A percentile compares a stretch with the other conserved stretches of the same genome.
Conservation (phyloP, 2,797 vertebrate genomes). For the Cephalopachus bancanus region DNA sequence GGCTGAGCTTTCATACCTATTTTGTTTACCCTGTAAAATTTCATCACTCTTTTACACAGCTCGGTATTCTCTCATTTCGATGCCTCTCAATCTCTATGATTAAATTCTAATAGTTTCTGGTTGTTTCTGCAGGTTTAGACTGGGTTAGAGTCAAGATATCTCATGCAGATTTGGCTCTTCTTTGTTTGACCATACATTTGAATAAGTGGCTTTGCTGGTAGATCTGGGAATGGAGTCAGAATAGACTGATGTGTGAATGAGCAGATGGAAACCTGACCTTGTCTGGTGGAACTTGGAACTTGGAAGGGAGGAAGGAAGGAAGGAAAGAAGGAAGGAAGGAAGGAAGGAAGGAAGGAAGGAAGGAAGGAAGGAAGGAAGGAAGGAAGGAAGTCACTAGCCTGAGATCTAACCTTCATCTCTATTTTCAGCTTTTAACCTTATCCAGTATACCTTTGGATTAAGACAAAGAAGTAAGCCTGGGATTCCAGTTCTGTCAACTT, state of each 20-base stretch:
- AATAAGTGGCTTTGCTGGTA: conserved; percentile 10
- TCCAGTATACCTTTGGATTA: not conserved
- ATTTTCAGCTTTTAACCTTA: conserved; percentile 10
- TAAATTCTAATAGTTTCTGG: conserved; percentile 40
- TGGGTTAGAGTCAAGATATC: conserved; percentile 34
- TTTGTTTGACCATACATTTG: conserved; percentile 32
- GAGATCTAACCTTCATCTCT: not conserved
- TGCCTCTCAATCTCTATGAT: conserved; percentile 19
- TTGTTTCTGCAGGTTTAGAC: conserved; percentile 40
- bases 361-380: too few species aligned
- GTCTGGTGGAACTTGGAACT: not conserved
- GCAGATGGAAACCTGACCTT: conserved; percentile 36
- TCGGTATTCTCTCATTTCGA: conserved; percentile 54
- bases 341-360: too few species aligned
- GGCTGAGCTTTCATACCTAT: conserved; percentile 38
- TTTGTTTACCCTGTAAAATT: conserved; percentile 53
- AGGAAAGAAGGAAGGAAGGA: too few species aligned
- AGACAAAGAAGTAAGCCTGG: not conserved
- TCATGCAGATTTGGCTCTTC: conserved; percentile 10
- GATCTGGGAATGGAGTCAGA: not conserved
- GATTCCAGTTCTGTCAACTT: conserved; percentile 17
- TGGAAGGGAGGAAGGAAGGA: too few species aligned
- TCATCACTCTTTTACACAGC: conserved; percentile 16
- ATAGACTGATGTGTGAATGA: not conserved
- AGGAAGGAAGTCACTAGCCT: not conserved